Evolutionary conservation across 1,140 invertebrate species (phyloP).

Genomic region (Drosophila ercepeae): DNA sequence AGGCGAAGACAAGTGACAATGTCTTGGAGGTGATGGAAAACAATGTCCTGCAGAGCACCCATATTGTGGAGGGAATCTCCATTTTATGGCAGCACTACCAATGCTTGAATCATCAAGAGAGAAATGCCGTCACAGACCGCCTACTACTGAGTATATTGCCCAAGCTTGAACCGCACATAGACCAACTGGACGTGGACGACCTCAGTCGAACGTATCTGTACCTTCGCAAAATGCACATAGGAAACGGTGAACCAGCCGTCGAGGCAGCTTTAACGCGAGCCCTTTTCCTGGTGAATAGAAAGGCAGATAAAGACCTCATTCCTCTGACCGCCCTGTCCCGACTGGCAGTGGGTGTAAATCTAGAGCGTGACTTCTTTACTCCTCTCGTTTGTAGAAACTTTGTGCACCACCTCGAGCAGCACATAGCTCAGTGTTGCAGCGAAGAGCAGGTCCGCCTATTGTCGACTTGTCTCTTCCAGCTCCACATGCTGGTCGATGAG

Average conservation of each 20-base stretch:
- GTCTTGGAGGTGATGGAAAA: background rate
- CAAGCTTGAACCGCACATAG: conserved; percentile 16
- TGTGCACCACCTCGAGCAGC: conserved; percentile 50
- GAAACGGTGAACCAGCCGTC: conserved; percentile 43
- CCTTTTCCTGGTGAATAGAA: conserved; percentile 25
- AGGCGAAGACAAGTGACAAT: background rate
- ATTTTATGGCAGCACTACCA: conserved; percentile 50
- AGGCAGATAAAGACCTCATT: conserved; percentile 22
- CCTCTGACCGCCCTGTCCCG: conserved; percentile 64
- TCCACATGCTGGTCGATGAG: conserved; percentile 55
- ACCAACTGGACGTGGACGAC: conserved; percentile 44
- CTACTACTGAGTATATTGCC: conserved; percentile 39
- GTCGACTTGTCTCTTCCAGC: conserved; percentile 71
- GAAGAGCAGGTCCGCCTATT: conserved; percentile 66
- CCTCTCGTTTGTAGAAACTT: conserved; percentile 65
- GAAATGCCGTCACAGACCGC: conserved; percentile 8
- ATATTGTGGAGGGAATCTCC: conserved; percentile 16
- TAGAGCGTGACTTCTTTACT: conserved; percentile 67
- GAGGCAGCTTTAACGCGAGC: conserved; percentile 44
- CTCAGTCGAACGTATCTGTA: conserved; percentile 69
- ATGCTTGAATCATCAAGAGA: background rate
- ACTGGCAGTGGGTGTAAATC: conserved; percentile 67
- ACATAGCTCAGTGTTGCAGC: conserved; percentile 46
- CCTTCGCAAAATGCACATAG: conserved; percentile 64
- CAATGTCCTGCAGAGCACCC: background rate